Conservation (phyloP, 2,113 vertebrate genomes). For the Accipiter cooperii region DNA sequence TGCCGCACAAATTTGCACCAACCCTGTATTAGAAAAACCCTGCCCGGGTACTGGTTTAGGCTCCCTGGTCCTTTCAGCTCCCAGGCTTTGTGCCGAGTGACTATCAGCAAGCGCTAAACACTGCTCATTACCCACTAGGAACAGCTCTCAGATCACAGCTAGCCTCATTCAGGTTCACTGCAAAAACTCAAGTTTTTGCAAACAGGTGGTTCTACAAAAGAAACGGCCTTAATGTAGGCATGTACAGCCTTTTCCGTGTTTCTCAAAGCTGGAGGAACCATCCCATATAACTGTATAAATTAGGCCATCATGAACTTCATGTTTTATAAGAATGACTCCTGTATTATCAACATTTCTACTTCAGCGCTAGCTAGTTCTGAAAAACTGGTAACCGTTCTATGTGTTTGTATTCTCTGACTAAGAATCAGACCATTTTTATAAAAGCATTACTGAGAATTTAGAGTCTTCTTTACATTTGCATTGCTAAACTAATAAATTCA, state of each 20-base stretch:
- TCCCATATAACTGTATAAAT: neutral
- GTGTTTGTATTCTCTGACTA: neutral
- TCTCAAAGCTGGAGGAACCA: neutral
- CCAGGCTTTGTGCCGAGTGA: neutral
- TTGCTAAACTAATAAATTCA: conserved; percentile 62
- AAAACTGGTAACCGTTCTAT: neutral
- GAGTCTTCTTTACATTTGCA: conserved; percentile 37
- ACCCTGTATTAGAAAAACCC: neutral
- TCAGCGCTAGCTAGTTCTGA: neutral
- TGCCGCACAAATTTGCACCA: neutral
- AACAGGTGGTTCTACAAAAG: neutral
- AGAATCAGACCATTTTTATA: neutral
- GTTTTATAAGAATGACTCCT: neutral
- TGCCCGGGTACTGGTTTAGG: neutral
- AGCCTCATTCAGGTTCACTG: neutral
- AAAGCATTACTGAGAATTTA: conserved; percentile 4
- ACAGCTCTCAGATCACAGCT: neutral
- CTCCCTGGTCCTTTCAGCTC: neutral
- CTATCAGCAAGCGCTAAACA: neutral
- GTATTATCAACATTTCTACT: neutral
- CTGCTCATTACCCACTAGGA: neutral
- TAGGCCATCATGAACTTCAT: neutral
- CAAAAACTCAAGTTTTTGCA: neutral
- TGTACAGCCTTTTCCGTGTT: neutral
- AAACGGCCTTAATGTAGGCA: neutral